Percentiles rank a stretch among this genome's conserved stretches.
These are phyloP conservation scores for Saguinus midas DNA, from an alignment of 2,113 vertebrate genomes.

Conservation along the genomic window DNA sequence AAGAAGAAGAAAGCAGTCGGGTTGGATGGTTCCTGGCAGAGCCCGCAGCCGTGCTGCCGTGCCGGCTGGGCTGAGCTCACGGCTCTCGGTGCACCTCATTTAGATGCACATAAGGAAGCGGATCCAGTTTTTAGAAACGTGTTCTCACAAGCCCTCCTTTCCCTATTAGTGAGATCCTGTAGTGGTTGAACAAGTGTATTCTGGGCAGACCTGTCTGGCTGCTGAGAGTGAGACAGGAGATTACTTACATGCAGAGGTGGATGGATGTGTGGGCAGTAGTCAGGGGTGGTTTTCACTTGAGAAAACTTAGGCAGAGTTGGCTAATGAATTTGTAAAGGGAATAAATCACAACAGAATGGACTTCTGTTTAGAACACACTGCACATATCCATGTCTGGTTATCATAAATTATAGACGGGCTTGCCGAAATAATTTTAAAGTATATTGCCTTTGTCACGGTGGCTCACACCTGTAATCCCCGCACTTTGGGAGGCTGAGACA, in stretches of 20 bases:
- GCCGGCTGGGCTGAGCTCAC: fast-evolving
- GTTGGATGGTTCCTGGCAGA: fast-evolving
- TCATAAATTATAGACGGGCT: neutral
- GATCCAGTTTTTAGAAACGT: fast-evolving
- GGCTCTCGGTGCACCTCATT: fast-evolving
- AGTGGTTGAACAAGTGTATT: fast-evolving
- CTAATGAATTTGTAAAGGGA: neutral
- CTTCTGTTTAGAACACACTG: fast-evolving
- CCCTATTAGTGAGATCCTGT: fast-evolving
- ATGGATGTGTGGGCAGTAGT: fast-evolving
- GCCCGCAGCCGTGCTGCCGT: fast-evolving
- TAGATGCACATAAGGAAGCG: fast-evolving
- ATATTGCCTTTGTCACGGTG: too few species aligned
- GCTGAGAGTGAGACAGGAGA: neutral
- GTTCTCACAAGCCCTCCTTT: neutral
- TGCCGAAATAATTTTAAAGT: fast-evolving
- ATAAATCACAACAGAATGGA: neutral
- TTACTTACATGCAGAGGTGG: fast-evolving
- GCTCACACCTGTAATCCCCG: too few species aligned
- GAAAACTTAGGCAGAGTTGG: fast-evolving
- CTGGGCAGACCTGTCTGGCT: neutral
- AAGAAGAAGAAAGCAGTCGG: fast-evolving
- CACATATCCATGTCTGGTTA: fast-evolving
- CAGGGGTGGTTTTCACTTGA: neutral
- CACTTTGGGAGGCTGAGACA: too few species aligned